Evolutionary conservation across 92 coral and sea anemone genomes (phyloP).

Genomic region (Scolanthus callimorphus): DNA sequence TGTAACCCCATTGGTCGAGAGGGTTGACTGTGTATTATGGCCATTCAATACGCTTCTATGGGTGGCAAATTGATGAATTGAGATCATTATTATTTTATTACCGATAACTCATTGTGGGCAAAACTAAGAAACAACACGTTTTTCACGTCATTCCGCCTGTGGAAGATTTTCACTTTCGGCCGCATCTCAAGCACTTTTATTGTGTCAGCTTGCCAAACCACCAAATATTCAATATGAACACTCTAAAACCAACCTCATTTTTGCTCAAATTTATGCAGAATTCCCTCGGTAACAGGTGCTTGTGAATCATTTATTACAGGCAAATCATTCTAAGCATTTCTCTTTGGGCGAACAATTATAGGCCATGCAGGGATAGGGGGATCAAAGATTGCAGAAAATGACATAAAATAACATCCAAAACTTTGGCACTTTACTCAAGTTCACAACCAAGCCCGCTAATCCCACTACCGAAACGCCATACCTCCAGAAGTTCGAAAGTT

Average conservation of each 20-base stretch:
- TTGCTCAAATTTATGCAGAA: slow-evolving; percentile 71
- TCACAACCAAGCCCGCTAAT: no score
- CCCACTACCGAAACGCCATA: no score
- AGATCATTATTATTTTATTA: slow-evolving; percentile 85
- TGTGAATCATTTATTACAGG: slow-evolving; percentile 81
- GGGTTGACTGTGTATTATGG: not conserved
- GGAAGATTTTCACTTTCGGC: no score
- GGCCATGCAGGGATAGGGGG: slow-evolving; percentile 74
- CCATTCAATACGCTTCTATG: not conserved
- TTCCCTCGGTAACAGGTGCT: slow-evolving; percentile 70
- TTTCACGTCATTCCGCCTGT: slow-evolving; percentile 4
- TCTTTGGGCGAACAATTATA: slow-evolving; percentile 77
- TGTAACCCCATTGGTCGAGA: not conserved
- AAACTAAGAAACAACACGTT: slow-evolving; percentile 58
- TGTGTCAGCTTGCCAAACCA: no score
- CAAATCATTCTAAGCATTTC: slow-evolving; percentile 82
- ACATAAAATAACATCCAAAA: slow-evolving; percentile 33
- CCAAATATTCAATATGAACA: not conserved
- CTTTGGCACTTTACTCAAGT: not conserved
- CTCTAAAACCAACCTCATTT: not conserved
- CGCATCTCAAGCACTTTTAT: no score
- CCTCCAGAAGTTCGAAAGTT: no score
- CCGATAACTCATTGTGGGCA: slow-evolving; percentile 70
- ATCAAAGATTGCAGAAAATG: slow-evolving; percentile 74
- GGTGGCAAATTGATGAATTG: slow-evolving; percentile 6